Conservation (phyloP, 1,140 invertebrate species). For the Reticulitermes speratus region DNA sequence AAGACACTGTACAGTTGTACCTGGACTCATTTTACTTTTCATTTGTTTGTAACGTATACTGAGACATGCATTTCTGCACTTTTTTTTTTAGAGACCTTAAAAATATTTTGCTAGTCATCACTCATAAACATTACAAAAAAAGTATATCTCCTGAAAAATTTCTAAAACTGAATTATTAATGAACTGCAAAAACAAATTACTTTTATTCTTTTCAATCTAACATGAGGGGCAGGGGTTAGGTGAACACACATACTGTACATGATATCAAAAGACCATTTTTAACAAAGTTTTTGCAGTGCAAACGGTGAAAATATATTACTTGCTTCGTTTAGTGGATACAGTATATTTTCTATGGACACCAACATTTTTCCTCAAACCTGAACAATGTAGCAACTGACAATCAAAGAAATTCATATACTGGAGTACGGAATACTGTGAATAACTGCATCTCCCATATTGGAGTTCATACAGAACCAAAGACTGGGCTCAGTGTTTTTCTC, state of each 20-base stretch:
- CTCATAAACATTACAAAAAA: constrained; percentile 25
- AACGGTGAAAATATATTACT: constrained; percentile 30
- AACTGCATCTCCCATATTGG: background rate
- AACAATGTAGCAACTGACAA: constrained; percentile 23
- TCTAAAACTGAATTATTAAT: background rate
- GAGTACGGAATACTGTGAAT: background rate
- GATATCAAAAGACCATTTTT: constrained; percentile 26
- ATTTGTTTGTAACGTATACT: constrained; percentile 33
- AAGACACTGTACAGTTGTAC: constrained; percentile 23
- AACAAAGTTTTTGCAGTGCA: constrained; percentile 23
- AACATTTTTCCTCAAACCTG: constrained; percentile 20
- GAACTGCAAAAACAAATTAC: background rate
- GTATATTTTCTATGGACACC: constrained; percentile 20
- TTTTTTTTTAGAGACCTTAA: constrained; percentile 14
- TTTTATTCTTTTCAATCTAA: background rate
- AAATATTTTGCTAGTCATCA: constrained; percentile 24
- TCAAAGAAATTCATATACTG: background rate
- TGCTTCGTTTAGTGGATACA: constrained; percentile 28
- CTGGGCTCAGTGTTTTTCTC: too few relatives aligned
- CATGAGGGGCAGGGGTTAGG: background rate
- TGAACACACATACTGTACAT: constrained; percentile 29
- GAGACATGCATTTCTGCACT: constrained; percentile 32
- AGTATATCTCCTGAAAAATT: constrained; percentile 10
- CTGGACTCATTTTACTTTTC: constrained; percentile 21
- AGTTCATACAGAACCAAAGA: too few relatives aligned